Evolutionary conservation across 1,140 invertebrate species (phyloP), one percentile per base, ranked within the genome.

Genomic region (Solenopsis invicta): DNA sequence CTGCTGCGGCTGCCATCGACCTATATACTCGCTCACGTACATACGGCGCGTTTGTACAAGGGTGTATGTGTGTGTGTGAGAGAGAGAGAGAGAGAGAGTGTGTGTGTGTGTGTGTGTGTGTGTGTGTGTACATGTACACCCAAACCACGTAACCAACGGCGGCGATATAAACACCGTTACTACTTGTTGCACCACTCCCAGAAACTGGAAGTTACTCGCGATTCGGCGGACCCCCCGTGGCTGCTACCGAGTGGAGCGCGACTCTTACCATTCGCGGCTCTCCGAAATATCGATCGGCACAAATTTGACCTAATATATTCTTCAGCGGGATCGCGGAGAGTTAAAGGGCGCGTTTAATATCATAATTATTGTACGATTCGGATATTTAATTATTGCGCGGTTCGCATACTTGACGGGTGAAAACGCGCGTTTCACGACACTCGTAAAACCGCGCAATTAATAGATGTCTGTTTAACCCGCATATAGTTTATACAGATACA

Each of bases 121-220:
- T 48, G 48, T 48, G 48, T 48, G 48, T 48, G 48, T 10, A 12
- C 2, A 2, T 13, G 52, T 18, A n/a, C 52, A 6, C 85, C n/a
- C 84, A 90, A 82, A 85, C 85, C 87, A 78, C 88, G 81, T 85
- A 87, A 88, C 88, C 87, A 87, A 87, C 81, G 90, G 66, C 80
- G 82, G 82, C 89, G 88, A 88, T 93, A 90, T 92, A 91, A 94
- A 93, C 91, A 90, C 90, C 92, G 90, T 94, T 93, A 93, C 94
- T 94, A 94, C 94, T 94, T 94, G 94, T 94, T 94, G 94, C 94
- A 93, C 92, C 89, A 86, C 91, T 92, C 92, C 92, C 91, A 92
- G 93, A 93, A 93, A 91, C 90, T 88, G 81, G 61, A 74, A 90
- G 89, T 82, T 48, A 85, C 71, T 74, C 85, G 67, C 37, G 66